Percentiles rank a stretch among this genome's conserved stretches.
phyloP scores from a whole-genome alignment of 2,888 invertebrate species.

The Pristionchus arcanus region DNA sequence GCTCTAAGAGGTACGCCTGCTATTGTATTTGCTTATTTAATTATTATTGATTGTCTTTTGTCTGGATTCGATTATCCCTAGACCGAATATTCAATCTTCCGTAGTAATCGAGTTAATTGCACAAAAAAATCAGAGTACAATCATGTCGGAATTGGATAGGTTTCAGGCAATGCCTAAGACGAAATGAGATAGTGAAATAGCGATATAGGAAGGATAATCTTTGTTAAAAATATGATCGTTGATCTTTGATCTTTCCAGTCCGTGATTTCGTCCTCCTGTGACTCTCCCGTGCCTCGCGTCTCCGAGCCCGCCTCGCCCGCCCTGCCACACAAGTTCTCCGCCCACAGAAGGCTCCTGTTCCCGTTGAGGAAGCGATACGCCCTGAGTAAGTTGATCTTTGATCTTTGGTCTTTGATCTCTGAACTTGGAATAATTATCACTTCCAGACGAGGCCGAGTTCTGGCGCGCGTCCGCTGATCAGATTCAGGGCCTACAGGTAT shows the following conservation, averaged over 20 bases:
- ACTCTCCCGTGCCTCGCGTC: constrained; percentile 75
- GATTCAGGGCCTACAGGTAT: constrained; percentile 56
- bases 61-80: not conserved
- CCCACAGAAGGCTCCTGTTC: constrained; percentile 74
- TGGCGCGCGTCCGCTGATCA: constrained; percentile 74
- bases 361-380: constrained; percentile 73
- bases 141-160: too few relatives aligned
- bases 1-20: not conserved
- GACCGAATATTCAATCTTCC: not conserved
- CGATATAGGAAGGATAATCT: too few relatives aligned
- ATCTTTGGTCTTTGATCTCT: not conserved
- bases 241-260: constrained; percentile 50
- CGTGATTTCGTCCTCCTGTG: constrained; percentile 67
- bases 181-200: too few relatives aligned
- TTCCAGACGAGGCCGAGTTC: constrained; percentile 76
- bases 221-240: not conserved
- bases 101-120: not conserved
- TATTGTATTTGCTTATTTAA: not conserved
- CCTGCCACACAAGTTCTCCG: constrained; percentile 73
- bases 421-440: too few relatives aligned
- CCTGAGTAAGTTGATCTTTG: constrained; percentile 57
- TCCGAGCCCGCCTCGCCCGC: constrained; percentile 78
- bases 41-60: not conserved
- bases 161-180: too few relatives aligned
- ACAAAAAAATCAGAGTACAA: too few relatives aligned